These are phyloP conservation scores for Anguilla marmorata DNA, from an alignment of 2,797 vertebrate species.

Conservation along the genomic window DNA sequence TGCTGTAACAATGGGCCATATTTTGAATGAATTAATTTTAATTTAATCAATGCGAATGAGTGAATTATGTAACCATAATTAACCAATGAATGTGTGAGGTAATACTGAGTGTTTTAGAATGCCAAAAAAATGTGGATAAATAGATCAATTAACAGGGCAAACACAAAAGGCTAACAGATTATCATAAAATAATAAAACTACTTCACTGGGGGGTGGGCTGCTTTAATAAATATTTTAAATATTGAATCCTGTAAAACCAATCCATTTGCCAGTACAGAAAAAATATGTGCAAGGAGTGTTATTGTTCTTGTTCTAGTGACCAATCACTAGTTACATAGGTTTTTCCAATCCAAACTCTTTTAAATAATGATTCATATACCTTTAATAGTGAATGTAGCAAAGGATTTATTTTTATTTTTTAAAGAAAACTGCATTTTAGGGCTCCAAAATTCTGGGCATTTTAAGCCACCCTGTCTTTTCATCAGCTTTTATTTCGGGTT, in stretches of 20 bases:
- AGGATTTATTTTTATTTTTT: slow-evolving; percentile 28
- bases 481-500: slow-evolving; percentile 21
- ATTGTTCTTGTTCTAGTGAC: slow-evolving; percentile 49
- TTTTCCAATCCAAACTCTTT: slow-evolving; percentile 31
- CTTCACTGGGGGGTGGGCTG: slow-evolving; percentile 26
- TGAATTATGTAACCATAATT: background rate
- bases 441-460: slow-evolving; percentile 44
- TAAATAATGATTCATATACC: slow-evolving; percentile 41
- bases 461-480: slow-evolving; percentile 31
- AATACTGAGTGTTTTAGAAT: background rate
- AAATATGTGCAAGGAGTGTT: slow-evolving; percentile 47
- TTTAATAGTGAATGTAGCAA: slow-evolving; percentile 42
- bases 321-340: slow-evolving; percentile 30
- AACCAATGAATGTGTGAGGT: slow-evolving; percentile 9
- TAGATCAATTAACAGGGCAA: background rate
- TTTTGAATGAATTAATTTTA: slow-evolving; percentile 1
- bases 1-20: background rate
- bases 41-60: background rate
- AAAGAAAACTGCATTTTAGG: slow-evolving; percentile 39
- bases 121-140: background rate
- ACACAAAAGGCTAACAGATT: slow-evolving; percentile 2
- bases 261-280: slow-evolving; percentile 43
- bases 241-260: slow-evolving; percentile 52
- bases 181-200: background rate
- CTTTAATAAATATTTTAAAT: slow-evolving; percentile 52